Percentiles rank a stretch among this genome's conserved stretches.
Evolutionary conservation across 2,888 invertebrate genomes (phyloP).

Genomic region (Cataglyphis altisquamis): DNA sequence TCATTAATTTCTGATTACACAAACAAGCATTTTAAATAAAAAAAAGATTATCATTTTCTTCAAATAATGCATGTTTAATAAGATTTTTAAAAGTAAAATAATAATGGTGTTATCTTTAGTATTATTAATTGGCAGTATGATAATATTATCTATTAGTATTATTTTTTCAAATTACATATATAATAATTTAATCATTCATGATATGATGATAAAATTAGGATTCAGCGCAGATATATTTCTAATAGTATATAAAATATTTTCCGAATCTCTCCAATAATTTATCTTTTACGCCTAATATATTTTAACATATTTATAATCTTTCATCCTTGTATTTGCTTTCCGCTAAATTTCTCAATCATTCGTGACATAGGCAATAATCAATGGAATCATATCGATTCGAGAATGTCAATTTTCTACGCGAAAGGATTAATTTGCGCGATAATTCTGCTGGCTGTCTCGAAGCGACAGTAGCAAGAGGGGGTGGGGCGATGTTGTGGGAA

Average conservation of each 20-base stretch:
- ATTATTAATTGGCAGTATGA: too few species aligned
- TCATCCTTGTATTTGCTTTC: not conserved
- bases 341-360: constrained; percentile 14
- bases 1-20: constrained; percentile 38
- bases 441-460: constrained; percentile 67
- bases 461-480: constrained; percentile 20
- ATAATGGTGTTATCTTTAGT: not conserved
- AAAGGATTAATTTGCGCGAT: constrained; percentile 51
- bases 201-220: not conserved
- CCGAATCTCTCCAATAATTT: not conserved
- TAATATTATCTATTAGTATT: too few species aligned
- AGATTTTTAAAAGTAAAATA: not conserved
- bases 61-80: not conserved
- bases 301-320: not conserved
- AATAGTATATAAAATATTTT: not conserved
- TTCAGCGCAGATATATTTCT: not conserved
- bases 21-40: not conserved
- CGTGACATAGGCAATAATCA: not conserved
- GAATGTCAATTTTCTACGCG: constrained; percentile 68
- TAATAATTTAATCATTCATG: not conserved
- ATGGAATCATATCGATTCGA: constrained; percentile 65
- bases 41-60: not conserved
- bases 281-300: not conserved
- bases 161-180: not conserved
- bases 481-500: constrained; percentile 76